These are phyloP conservation scores for Orycteropus afer DNA, from an alignment of 2,113 vertebrate species.

Conservation along the genomic window DNA sequence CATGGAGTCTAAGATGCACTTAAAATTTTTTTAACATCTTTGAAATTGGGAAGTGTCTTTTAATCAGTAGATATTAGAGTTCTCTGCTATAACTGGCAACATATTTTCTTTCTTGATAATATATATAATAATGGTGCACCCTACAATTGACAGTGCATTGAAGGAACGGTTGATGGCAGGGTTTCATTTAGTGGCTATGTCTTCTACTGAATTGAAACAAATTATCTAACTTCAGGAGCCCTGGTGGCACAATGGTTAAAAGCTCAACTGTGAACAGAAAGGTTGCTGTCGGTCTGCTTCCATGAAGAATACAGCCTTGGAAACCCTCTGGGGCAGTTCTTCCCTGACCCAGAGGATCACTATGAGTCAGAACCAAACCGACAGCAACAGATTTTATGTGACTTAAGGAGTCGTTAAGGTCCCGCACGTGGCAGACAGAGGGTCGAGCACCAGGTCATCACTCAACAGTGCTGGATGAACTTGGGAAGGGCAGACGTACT, in stretches of 20 bases:
- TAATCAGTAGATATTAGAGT: not conserved
- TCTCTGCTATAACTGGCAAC: not conserved
- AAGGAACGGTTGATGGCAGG: not conserved
- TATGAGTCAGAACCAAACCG: not conserved
- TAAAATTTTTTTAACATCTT: not conserved
- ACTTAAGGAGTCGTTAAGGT: not conserved
- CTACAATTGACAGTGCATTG: not conserved
- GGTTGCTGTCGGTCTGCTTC: not conserved
- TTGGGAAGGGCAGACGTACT: not conserved
- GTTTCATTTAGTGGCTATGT: not conserved
- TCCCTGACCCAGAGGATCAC: not conserved
- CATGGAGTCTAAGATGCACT: not conserved
- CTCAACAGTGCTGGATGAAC: not conserved
- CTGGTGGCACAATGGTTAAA: not conserved
- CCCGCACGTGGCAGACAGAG: not conserved
- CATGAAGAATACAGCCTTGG: too few relatives aligned
- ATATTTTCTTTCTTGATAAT: conserved; percentile 6
- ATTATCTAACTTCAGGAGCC: not conserved
- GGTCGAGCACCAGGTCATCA: not conserved
- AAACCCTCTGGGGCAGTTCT: not conserved
- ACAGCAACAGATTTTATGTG: not conserved
- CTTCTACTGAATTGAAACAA: not conserved
- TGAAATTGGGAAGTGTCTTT: not conserved
- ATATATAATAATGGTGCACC: not conserved
- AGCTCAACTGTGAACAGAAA: not conserved